Evolutionary conservation across 2,797 vertebrate genomes (phyloP), one percentile per base, ranked within the genome.

Genomic region (Scarus forsteni): DNA sequence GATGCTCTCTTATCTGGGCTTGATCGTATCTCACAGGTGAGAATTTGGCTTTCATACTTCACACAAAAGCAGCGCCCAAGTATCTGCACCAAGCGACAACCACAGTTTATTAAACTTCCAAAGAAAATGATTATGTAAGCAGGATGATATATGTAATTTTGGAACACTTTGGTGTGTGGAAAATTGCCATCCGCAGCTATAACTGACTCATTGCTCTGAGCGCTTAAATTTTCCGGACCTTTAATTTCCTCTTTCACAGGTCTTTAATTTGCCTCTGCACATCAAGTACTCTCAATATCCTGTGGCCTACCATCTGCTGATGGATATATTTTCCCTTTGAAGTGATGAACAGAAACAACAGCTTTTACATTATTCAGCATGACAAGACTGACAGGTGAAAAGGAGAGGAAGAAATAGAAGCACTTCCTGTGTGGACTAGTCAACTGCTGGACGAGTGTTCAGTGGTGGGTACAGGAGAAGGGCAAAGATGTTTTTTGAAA

Each of bases 181-280:
- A 85, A 83, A 89, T 77, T 79, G 77, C 70, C 62, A 68, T 76
- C 54, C 53, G 56, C 40, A 52, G 61, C 84, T 64, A 45, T 27
- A 64, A 68, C 66, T 75, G 75, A 81, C 79, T 83, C 70, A 69
- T 80, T 53, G 66, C 57, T 77, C 58, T 8, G 70, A 74, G 55
- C 66, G 14, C 87, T 86, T 65, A 44, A 59, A 77, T 63, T 81
- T 79, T 70, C 74, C 60, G 55, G 68, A 66, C 73, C 78, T 88
- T 86, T 83, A 77, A 90, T 86, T 85, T 87, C 62, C 61, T 70
- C 58, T 7, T 19, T 60, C 53, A 49, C 34, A 54, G 69, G 79
- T 83, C 85, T 88, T 54, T 84, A 66, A 86, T 90, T 88, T 85
- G 68, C 55, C 68, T 64, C 67, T 65, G 73, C 74, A 80, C 57